Conservation (phyloP, 1,140 invertebrate genomes). For the Trypoxylus dichotomus region DNA sequence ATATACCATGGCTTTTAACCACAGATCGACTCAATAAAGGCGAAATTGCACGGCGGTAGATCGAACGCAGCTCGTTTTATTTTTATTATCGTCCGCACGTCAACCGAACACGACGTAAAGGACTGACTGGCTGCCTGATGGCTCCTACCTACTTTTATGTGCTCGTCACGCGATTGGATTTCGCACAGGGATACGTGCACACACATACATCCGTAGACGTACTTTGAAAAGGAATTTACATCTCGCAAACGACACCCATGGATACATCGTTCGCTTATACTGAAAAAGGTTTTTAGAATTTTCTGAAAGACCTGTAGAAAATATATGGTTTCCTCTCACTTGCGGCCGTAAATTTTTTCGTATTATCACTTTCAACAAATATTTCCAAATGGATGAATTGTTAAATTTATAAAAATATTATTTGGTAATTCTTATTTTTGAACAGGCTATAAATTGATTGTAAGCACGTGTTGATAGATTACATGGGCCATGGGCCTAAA, state of each 20-base stretch:
- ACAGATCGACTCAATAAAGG: slow-evolving; percentile 38
- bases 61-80: slow-evolving; percentile 37
- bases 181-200: slow-evolving; percentile 2
- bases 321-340: background rate
- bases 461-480: too few relatives aligned
- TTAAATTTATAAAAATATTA: too few relatives aligned
- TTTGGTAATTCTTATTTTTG: too few relatives aligned
- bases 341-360: background rate
- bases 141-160: slow-evolving; percentile 21
- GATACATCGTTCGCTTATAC: background rate
- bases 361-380: background rate
- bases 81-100: slow-evolving; percentile 32
- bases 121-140: slow-evolving; percentile 21
- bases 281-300: background rate
- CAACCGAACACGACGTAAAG: slow-evolving; percentile 19
- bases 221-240: background rate
- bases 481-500: too few relatives aligned
- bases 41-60: slow-evolving; percentile 33
- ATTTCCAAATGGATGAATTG: background rate
- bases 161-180: slow-evolving; percentile 18
- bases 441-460: too few relatives aligned
- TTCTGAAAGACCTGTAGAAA: background rate
- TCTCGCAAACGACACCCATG: slow-evolving; percentile 16
- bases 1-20: slow-evolving; percentile 24
- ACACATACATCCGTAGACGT: background rate